Evolutionary conservation across 1,140 invertebrate species (phyloP), one percentile per base, ranked within the genome.

Genomic region (Pseudoatta argentina): DNA sequence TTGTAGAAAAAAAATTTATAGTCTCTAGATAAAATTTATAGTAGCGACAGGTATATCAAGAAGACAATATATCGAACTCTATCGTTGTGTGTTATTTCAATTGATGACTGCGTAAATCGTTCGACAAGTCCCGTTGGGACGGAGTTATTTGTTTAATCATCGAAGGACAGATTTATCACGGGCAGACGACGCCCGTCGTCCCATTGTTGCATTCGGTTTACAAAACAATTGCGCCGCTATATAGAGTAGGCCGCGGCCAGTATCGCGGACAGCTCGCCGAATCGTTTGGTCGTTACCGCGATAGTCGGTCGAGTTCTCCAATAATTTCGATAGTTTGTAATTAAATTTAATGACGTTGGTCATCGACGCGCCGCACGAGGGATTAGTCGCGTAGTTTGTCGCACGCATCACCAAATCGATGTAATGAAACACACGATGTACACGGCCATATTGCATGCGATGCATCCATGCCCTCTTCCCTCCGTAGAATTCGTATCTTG

Each of bases 251-350:
- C 21, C 64, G 64, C 24, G 78, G 53, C n/a, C 55, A 61, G 79
- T 73, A 73, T 75, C 79, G 79, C 79, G 79, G 79, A 44, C 8
- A 67, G 8, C 34, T 34, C 69, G 48, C n/a, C 48, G 77, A 79
- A 69, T 48, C 63, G 48, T 55, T 69, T 55, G 79, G 79, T 82
- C 67, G 79, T 82, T 73, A 82, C 21, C 69, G 55, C 34, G 39
- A 21, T 67, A 53, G 77, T n/a, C 77, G 48, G n/a, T 30, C 78
- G 78, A 57, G 51, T 69, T 73, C 39, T 73, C 69, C 69, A 61
- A 83, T 83, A 83, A 83, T 83, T 83, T 83, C 79, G 69, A 83
- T 83, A 83, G 79, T 83, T 83, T 83, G 79, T 83, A 83, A 75
- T 75, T 83, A 83, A 83, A 83, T 83, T 75, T 83, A 83, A 83